Percentiles rank a stretch among this genome's conserved stretches.
Conservation (phyloP, 1,140 invertebrate genomes). For the Sitophilus oryzae region DNA sequence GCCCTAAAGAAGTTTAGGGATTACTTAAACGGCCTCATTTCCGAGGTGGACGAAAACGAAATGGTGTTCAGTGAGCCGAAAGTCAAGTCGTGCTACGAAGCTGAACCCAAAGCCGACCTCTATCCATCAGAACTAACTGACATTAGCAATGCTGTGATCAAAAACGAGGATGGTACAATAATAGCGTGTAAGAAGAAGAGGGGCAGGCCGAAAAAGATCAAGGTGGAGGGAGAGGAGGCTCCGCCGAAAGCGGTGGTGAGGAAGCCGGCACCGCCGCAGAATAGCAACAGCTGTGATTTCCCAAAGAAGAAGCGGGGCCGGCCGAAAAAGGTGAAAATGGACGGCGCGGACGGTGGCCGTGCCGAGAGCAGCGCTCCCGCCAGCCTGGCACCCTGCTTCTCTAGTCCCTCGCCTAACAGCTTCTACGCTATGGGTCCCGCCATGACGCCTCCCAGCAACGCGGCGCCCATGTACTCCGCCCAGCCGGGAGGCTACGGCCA, state of each 20-base stretch:
- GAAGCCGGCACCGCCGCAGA: constrained; percentile 45
- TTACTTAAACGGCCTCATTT: constrained; percentile 85
- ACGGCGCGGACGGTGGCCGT: constrained; percentile 33
- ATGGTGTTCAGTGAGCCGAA: constrained; percentile 82
- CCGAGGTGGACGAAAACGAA: constrained; percentile 84
- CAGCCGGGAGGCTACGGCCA: constrained; percentile 49
- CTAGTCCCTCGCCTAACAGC: constrained; percentile 48
- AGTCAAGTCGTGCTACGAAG: constrained; percentile 56
- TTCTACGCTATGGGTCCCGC: constrained; percentile 43
- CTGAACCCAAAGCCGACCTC: constrained; percentile 45
- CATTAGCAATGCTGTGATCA: constrained; percentile 46
- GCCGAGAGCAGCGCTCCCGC: constrained; percentile 36
- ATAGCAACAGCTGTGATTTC: constrained; percentile 49
- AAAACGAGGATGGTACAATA: constrained; percentile 54
- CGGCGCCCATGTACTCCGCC: constrained; percentile 40
- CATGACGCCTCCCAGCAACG: constrained; percentile 38
- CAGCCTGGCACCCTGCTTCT: constrained; percentile 52
- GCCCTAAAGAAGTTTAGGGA: constrained; percentile 92
- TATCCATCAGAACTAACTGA: constrained; percentile 43
- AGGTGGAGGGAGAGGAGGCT: constrained; percentile 61
- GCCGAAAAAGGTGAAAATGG: constrained; percentile 74
- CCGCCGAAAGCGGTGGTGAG: constrained; percentile 52
- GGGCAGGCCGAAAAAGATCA: constrained; percentile 81
- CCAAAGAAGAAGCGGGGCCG: constrained; percentile 78
- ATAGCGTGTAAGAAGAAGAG: constrained; percentile 80